Evolutionary conservation across 2,113 vertebrate species (phyloP), one percentile per base, ranked within the genome.

Genomic region (Oophaga pumilio): DNA sequence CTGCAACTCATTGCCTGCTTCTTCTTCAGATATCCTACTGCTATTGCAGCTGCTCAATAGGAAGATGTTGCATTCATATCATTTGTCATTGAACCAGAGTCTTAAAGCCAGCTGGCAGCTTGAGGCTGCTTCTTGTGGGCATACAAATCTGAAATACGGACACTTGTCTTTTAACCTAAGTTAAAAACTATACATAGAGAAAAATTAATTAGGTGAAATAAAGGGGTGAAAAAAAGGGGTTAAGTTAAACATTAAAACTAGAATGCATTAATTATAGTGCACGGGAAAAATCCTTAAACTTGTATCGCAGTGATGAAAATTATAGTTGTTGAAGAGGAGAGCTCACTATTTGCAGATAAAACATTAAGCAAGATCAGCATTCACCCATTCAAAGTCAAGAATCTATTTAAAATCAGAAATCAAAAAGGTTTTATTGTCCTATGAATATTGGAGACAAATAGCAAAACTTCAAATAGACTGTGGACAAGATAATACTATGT

Each of bases 61-160:
- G 86, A 88, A 88, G 86, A 88, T 88, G 86, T 82, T 88, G 86
- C 79, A 82, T 88, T 76, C 79, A 82, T 82, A 88, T 88, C 86
- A 88, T 88, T 88, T 88, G 86, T 88, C 86, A 88, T 88, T 88
- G 86, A 88, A 88, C 86, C 69, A 88, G 69, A 88, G 86, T 88
- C 79, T 88, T 83, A 56, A 83, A 88, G 79, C 86, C 86, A 88
- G 86, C 86, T 88, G 86, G 86, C 79, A 64, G 77, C 85, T 87
- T 71, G 26, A 87, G 77, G 62, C 52, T 68, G 78, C 62, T 82
- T 78, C 85, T 86, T 68, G 49, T 86, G 85, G 85, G 76, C 85
- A 86, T 78, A 59, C n/a, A 78, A 76, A 26, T 24, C 24, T 11
- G 60, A 26, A 66, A 86, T 26, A 77, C 52, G 53, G 57, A 60